A percentile compares a stretch with the other conserved stretches of the same genome.
These are phyloP conservation scores for Propithecus coquereli DNA, from an alignment of 2,113 vertebrate genomes.

Conservation along the genomic window DNA sequence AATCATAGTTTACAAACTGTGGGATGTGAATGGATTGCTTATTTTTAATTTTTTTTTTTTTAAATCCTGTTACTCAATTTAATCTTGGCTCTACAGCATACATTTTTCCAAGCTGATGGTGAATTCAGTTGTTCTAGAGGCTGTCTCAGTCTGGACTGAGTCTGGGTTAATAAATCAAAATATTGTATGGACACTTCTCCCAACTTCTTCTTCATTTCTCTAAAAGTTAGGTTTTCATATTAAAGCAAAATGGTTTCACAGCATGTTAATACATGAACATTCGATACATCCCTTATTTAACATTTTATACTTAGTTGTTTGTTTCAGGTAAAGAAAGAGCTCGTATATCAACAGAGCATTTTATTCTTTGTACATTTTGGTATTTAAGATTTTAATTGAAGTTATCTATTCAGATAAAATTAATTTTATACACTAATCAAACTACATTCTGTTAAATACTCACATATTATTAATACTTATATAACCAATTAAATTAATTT, in stretches of 20 bases:
- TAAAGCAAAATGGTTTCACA: not conserved
- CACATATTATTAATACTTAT: not conserved
- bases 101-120: not conserved
- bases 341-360: not conserved
- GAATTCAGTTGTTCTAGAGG: not conserved
- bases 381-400: not conserved
- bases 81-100: not conserved
- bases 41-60: not conserved
- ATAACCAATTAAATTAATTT: not conserved
- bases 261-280: not conserved
- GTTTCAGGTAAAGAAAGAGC: not conserved
- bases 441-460: not conserved
- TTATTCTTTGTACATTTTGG: not conserved
- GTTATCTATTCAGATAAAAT: not conserved
- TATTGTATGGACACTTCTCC: not conserved
- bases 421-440: not conserved
- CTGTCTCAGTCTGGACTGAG: not conserved
- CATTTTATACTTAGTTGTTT: not conserved
- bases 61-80: not conserved
- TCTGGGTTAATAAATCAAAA: not conserved
- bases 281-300: not conserved
- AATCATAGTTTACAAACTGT: not conserved
- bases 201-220: not conserved
- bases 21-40: not conserved
- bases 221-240: not conserved